Evolutionary conservation across 2,888 invertebrate species (phyloP), one percentile per base, ranked within the genome.

Genomic region (Elaeidobius kamerunicus): DNA sequence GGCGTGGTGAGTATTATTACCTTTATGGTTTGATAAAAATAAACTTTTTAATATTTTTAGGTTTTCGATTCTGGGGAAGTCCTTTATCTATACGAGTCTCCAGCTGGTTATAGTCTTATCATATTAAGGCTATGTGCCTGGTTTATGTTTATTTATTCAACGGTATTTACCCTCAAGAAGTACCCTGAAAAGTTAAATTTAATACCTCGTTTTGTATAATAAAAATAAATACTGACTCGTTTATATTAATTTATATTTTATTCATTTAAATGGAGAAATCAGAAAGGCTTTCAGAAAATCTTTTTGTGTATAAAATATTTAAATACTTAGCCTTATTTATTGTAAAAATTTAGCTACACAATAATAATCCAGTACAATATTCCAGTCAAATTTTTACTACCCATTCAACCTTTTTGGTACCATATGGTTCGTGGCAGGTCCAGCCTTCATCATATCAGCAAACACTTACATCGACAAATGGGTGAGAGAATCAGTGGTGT

Each of bases 41-140:
- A 34, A 28, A 35, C n/a, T 35, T 35, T 11, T 19, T 12, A 19
- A 12, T 15, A 35, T 14, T 56, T 55, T 20, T 38, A 56, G 58
- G 58, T 84, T 1, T 94, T 94, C 68, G 95, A 95, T 72, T 92
- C 94, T 0, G 95, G 93, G 1, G 80, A 88, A 71, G 94, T 96
- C 0, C 70, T 93, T 9, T 94, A 95, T 67, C 71, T 92, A 1
- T 95, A 93, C 67, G 94, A 96, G 73, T 91, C 91, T 34, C 88
- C 90, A 0, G 89, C 93, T 0, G 95, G 95, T 0, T 91, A 91
- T 64, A 86, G 86, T 0, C 74, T 95, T 4, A 83, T 93, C 7
- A 77, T 81, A 2, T 71, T 94, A 44, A 79, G 91, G 35, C 73
- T 91, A 1, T 63, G 84, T 0, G 91, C 90, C 0, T 95, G 94